Base-by-base conservation (phyloP, 53 echinoderm and acorn worm genomes). In the Henricia sp. region DNA sequence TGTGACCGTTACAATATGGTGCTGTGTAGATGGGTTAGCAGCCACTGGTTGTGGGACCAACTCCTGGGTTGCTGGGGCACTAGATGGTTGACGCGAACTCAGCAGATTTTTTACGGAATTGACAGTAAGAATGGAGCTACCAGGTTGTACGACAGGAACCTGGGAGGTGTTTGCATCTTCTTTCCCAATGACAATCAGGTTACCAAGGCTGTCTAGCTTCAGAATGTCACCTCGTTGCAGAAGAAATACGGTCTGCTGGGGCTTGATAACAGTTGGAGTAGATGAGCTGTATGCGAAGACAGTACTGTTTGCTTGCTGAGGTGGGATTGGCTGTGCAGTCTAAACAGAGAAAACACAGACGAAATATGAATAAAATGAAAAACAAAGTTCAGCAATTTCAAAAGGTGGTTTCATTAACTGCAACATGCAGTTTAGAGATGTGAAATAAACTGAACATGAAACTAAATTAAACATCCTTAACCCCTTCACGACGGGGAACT, bases 161-260 rank as follows among this genome's bases (percentile, higher is more conserved):
- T 80, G 80, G 48, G 46, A 46, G 24, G n/a, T 41, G 62, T 12
- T 62, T 32, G 28, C 44, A 27, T 75, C 75, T 39, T 90, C 87
- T 68, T 68, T 87, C 21, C 91, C 93, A 44, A 91, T 90, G 63
- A 96, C 90, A 6, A 93, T 87, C 41, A 96, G 86, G 67, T 96
- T 96, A 19, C 96, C 96, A 28, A 50, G 74, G 62, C 73, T 82
- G 84, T 96, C 96, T 14, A 96, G 84, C 67, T 91, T 91, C 20
- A 96, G 70, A 4, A 89, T 93, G 37, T 96, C 96, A 6, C 96
- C 96, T 71, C 93, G 84, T 69, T 96, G 96, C 1, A 96, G 85
- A 34, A 96, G 91, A 63, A 96, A 77, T 13, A 96, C 90, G 2
- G 96, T 91, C 72, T 91, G 91, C 84, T 87, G 82, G 23, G 75